Evolutionary conservation across 2,888 invertebrate species (phyloP).

Genomic region (Diarsia brunnea): DNA sequence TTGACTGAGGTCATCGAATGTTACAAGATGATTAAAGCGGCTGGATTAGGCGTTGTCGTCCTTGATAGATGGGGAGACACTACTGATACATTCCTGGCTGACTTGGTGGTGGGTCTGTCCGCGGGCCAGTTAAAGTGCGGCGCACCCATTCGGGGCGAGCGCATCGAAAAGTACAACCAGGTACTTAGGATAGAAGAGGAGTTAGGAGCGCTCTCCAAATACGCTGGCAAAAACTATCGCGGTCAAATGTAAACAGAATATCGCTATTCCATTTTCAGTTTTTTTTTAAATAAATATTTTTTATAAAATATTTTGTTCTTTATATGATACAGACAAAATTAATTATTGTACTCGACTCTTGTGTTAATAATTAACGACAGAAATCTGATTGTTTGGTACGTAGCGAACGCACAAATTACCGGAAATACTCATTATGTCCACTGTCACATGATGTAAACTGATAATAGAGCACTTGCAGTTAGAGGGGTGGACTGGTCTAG

Average conservation of each 20-base stretch:
- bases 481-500: constrained; percentile 1
- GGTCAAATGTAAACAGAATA: constrained; percentile 78
- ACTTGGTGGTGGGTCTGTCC: constrained; percentile 98
- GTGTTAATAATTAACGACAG: constrained; percentile 20
- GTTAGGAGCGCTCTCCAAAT: constrained; percentile 96
- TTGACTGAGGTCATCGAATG: constrained; percentile 99
- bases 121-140: constrained; percentile 99
- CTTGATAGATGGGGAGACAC: constrained; percentile 97
- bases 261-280: not conserved
- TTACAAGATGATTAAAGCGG: constrained; percentile 97
- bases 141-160: constrained; percentile 98
- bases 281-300: not conserved
- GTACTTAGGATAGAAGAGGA: constrained; percentile 99
- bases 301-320: not conserved
- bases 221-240: constrained; percentile 98
- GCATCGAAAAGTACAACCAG: constrained; percentile 99
- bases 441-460: constrained; percentile 75
- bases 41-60: constrained; percentile 95
- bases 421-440: constrained; percentile 79
- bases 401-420: constrained; percentile 79
- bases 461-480: constrained; percentile 69
- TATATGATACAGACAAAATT: not conserved
- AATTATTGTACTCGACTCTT: not conserved
- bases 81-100: constrained; percentile 99
- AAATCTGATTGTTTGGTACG: constrained; percentile 21